Evolutionary conservation across 2,797 vertebrate genomes (phyloP), one percentile per base, ranked within the genome.

Genomic region (Aplochiton taeniatus): DNA sequence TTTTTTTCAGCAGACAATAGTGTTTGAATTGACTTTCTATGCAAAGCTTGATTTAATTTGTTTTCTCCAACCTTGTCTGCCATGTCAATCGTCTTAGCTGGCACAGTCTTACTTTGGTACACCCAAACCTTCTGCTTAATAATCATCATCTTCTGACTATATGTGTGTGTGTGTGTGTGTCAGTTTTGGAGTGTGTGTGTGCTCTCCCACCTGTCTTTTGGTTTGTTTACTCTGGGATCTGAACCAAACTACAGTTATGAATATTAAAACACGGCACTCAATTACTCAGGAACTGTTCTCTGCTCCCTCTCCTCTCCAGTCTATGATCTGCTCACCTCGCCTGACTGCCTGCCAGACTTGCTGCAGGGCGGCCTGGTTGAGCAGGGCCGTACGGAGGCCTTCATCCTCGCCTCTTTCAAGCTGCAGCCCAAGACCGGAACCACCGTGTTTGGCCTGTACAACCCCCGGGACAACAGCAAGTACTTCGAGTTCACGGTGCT

Each of bases 401-500:
- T 95, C 67, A 87, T 98, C 75, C 91, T 98, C 1, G 79, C 94
- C 69, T 88, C 95, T 42, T 96, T 99, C 87, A 96, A 92, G 83
- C 80, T 99, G 69, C 97, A 96, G 77, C 91, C 92, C 63, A 90
- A 84, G 78, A 90, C 88, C 5, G 92, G 90, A 63, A 90, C 87
- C 79, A 82, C 87, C 0, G 71, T 94, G 65, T 98, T 98, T 49
- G 90, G 93, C 64, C 89, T 99, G 50, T 95, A 96, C 86, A 96
- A 96, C 11, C 91, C 94, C 4, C 77, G 83, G 66, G 95, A 98
- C 90, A 95, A 93, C 89, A 97, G 89, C 90, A 98, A 96, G 74
- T 95, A 97, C 88, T 96, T 99, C 84, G 97, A 99, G 85, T 96
- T 99, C 83, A 94, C 92, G 0, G 93, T 99, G 61, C 93, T 98